Evolutionary conservation across 2,888 invertebrate genomes (phyloP).

Genomic region (Hirtodrosophila histrioides): DNA sequence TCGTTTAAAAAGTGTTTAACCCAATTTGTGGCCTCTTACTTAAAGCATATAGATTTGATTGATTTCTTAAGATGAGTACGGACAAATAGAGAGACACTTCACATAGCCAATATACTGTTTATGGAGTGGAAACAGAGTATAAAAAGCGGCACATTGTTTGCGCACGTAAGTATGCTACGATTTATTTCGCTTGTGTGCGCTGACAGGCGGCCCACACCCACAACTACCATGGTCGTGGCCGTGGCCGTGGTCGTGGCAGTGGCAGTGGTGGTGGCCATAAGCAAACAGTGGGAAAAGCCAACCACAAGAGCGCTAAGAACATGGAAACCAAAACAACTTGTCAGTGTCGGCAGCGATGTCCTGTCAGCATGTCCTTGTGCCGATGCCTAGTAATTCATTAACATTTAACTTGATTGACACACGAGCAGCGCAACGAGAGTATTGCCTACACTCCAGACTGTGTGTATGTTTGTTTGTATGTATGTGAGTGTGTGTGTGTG

Average conservation of each 20-base stretch:
- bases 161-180: constrained; percentile 76
- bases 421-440: constrained; percentile 35
- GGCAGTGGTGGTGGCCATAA: constrained; percentile 7
- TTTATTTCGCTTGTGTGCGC: constrained; percentile 58
- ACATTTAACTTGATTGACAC: constrained; percentile 80
- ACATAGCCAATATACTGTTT: too few relatives aligned
- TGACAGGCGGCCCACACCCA: constrained; percentile 39
- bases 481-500: constrained; percentile 8
- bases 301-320: constrained; percentile 45
- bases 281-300: constrained; percentile 8
- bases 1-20: too few relatives aligned
- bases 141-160: constrained; percentile 43
- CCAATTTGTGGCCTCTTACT: too few relatives aligned
- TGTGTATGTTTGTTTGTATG: background rate
- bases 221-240: background rate
- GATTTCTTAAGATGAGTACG: too few relatives aligned
- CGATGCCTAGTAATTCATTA: constrained; percentile 74
- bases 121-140: constrained; percentile 9
- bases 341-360: constrained; percentile 54
- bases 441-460: background rate
- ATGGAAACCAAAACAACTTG: constrained; percentile 64
- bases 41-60: too few relatives aligned
- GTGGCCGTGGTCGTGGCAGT: background rate
- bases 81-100: too few relatives aligned
- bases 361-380: constrained; percentile 71